These are phyloP conservation scores for Epinephelus moara DNA, from an alignment of 2,113 vertebrate genomes.

Conservation along the genomic window DNA sequence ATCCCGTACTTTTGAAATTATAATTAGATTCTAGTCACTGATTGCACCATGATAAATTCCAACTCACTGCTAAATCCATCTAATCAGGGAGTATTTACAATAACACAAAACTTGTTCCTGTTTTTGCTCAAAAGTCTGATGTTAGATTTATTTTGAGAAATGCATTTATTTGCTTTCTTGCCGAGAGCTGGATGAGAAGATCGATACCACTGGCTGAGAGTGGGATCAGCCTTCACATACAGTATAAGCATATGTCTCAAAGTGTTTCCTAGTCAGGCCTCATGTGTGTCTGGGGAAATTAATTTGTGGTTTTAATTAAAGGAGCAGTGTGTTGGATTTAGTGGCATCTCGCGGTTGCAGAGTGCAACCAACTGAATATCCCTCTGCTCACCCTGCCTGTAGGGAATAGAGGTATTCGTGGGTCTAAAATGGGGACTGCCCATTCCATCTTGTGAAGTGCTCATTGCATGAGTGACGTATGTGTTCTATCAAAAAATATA, in stretches of 20 bases:
- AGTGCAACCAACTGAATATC: no score
- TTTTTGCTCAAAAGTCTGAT: constrained; percentile 1
- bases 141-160: constrained; percentile 3
- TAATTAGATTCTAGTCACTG: not conserved
- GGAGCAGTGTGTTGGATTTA: no score
- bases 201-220: not conserved
- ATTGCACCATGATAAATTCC: constrained; percentile 4
- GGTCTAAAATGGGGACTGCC: no score
- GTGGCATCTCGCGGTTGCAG: no score
- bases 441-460: no score
- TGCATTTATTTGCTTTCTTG: not conserved
- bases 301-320: not conserved
- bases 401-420: no score
- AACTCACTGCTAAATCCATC: not conserved
- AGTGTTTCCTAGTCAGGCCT: not conserved
- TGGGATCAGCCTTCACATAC: not conserved
- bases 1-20: not conserved
- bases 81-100: constrained; percentile 16
- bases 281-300: not conserved
- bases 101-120: not conserved
- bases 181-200: not conserved
- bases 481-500: no score
- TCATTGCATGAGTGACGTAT: no score
- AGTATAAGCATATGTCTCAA: not conserved
- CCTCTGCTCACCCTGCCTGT: no score